Conservation (phyloP, 1,140 invertebrate species). For the Mercenaria mercenaria region DNA sequence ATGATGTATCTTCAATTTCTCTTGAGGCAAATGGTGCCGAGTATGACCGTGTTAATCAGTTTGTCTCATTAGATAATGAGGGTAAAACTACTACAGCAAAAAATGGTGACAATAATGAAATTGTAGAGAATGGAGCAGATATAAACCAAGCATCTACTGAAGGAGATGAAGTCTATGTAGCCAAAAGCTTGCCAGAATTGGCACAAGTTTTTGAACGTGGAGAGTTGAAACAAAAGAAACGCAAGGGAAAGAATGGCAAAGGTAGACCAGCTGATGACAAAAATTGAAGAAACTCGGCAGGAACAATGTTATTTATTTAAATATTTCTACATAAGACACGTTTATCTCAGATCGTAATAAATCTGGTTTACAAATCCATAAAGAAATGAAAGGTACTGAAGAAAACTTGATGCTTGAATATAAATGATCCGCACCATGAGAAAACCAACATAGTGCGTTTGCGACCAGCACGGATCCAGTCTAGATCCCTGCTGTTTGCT, state of each 20-base stretch:
- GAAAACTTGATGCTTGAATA: too few species aligned
- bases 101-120: background rate
- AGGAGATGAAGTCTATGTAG: slow-evolving; percentile 44
- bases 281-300: background rate
- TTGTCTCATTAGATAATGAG: slow-evolving; percentile 22
- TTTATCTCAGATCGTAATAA: too few species aligned
- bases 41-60: slow-evolving; percentile 36
- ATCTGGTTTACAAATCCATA: too few species aligned
- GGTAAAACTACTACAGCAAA: background rate
- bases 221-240: slow-evolving; percentile 55
- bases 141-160: background rate
- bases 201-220: slow-evolving; percentile 61
- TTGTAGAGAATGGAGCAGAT: background rate
- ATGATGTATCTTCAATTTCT: background rate
- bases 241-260: slow-evolving; percentile 19
- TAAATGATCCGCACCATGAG: too few species aligned
- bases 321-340: too few species aligned
- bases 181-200: slow-evolving; percentile 58
- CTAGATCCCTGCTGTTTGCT: too few species aligned
- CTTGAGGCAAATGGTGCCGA: background rate
- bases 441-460: too few species aligned
- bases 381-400: too few species aligned
- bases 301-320: too few species aligned
- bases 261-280: background rate
- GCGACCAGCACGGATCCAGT: too few species aligned